phyloP scores from a whole-genome alignment of 2,888 invertebrate species.

The Ophraella communa region DNA sequence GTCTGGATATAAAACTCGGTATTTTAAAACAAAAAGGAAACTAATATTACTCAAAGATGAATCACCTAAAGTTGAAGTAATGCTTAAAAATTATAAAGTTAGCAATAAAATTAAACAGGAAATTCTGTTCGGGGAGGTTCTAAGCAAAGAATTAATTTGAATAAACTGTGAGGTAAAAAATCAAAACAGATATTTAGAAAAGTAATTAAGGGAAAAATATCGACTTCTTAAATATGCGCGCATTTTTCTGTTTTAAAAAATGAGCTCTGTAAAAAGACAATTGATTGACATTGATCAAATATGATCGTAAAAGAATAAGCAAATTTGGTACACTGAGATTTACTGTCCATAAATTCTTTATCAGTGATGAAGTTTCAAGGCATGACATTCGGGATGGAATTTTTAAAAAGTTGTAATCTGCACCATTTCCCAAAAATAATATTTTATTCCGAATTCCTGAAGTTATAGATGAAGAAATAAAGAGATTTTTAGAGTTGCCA shows the following conservation, averaged over 20 bases:
- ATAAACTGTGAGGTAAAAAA: no score
- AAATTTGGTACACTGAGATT: conserved; percentile 2
- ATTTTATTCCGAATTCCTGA: not conserved
- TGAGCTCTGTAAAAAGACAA: no score
- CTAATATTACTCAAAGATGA: not conserved
- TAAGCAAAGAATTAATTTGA: no score
- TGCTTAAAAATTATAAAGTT: no score
- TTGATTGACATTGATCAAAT: no score
- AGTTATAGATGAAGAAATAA: not conserved
- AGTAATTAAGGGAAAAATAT: no score
- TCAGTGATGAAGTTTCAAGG: conserved; percentile 6
- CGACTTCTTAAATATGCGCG: no score
- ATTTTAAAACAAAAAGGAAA: not conserved
- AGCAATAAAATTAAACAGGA: no score
- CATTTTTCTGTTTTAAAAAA: no score
- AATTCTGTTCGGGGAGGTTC: no score
- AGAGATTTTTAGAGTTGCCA: no score
- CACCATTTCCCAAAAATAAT: not conserved
- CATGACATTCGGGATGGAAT: not conserved
- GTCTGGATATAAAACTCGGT: not conserved
- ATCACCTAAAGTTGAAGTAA: not conserved
- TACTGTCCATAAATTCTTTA: conserved; percentile 6
- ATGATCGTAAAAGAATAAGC: not conserved
- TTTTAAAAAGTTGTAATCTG: not conserved
- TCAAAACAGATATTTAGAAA: no score